Base-by-base conservation (phyloP, 2,888 invertebrate genomes). In the Trissolcus japonicus region DNA sequence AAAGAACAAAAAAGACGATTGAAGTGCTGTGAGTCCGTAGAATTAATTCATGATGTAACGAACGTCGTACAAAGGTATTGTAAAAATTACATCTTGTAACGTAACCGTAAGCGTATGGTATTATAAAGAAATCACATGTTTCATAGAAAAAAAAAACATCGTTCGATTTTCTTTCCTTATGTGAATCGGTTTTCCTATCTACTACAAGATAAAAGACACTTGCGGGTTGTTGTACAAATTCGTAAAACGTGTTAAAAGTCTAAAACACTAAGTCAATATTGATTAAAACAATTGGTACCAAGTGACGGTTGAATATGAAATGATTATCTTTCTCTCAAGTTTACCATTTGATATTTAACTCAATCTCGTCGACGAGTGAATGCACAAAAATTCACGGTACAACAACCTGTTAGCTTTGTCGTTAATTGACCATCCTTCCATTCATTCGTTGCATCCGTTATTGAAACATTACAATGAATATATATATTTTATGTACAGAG, bases 1-100 rank as follows among this genome's bases (percentile, higher is more conserved):
- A 6, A 43, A 69, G 60, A 54, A 50, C 51, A 60, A 63, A 17
- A 2, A 41, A 59, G 16, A 40, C n/a, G 25, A 51, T 1, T 76
- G 61, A 71, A 51, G 76, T 71, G 61, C 61, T 55, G 61, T 57
- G 50, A 76, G 56, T 71, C 62, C 66, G 29, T 62, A 76, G 50
- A 71, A 76, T 76, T 76, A 69, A 69, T 65, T 51, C 55, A 66
- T 76, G 76, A 66, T 62, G 71, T 76, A 71, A 76, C 66, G 71
- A 76, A 76, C 62, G 29, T 76, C 57, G 71, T 76, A 76, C 71
- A 76, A 76, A 76, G 71, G 63, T 35, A 71, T 69, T 76, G 76
- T 76, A 71, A 76, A 76, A 76, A 76, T 76, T 76, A 76, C 66
- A 71, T 61, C 69, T 71, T 71, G 76, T 61, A 71, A 66, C 69